These are phyloP conservation scores for Drosophila falleni DNA, from an alignment of 2,888 invertebrate genomes.

Conservation along the genomic window DNA sequence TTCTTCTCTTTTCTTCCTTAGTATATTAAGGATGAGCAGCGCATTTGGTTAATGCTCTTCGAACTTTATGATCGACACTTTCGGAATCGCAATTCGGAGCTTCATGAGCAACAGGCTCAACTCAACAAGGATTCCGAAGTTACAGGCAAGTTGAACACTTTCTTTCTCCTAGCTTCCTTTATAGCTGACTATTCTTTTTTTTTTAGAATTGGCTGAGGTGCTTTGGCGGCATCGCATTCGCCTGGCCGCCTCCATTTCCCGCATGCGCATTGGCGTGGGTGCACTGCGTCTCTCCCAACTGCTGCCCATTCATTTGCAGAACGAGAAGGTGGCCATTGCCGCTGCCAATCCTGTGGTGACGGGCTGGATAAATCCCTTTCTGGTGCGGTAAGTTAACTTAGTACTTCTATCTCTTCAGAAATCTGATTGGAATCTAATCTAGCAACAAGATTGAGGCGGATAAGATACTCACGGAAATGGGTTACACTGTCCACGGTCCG, in stretches of 20 bases:
- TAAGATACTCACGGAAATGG: constrained; percentile 64
- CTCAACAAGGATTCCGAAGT: constrained; percentile 82
- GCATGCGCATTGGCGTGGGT: constrained; percentile 90
- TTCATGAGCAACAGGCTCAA: constrained; percentile 63
- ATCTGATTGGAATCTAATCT: background rate
- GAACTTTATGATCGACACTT: constrained; percentile 87
- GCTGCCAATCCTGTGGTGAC: constrained; percentile 87
- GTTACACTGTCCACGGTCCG: constrained; percentile 69
- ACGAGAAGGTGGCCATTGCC: constrained; percentile 89
- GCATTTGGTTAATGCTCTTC: constrained; percentile 87
- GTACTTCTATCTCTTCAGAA: background rate
- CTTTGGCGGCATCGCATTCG: constrained; percentile 89
- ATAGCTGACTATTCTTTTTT: background rate
- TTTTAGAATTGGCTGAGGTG: constrained; percentile 87
- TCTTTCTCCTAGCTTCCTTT: no score
- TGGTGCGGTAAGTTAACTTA: constrained; percentile 87
- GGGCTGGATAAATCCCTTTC: constrained; percentile 93
- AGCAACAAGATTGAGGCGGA: constrained; percentile 76
- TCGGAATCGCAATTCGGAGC: constrained; percentile 81
- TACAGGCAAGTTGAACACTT: constrained; percentile 58
- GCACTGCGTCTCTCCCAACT: constrained; percentile 90
- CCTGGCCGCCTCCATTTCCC: constrained; percentile 91
- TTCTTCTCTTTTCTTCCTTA: constrained; percentile 20
- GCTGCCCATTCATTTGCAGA: constrained; percentile 90
- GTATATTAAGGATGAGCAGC: constrained; percentile 83